These are phyloP conservation scores for Varanus salvator DNA, from an alignment of 2,113 vertebrate genomes.

Conservation along the genomic window DNA sequence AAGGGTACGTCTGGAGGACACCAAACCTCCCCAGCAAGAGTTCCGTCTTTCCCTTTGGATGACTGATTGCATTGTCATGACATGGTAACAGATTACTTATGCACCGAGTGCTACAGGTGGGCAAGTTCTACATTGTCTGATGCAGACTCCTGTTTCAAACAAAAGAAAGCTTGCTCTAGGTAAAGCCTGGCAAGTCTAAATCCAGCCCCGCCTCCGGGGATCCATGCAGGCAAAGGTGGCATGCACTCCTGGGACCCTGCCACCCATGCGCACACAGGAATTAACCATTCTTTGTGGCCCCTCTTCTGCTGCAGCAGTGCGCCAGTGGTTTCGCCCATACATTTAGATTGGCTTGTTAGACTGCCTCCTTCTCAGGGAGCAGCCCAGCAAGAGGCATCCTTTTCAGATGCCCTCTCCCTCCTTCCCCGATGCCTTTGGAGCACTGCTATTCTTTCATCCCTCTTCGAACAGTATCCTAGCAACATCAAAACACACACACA, in stretches of 20 bases:
- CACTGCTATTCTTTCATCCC: slow-evolving; percentile 53
- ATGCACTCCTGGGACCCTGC: background rate
- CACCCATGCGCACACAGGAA: background rate
- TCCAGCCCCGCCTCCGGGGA: no score
- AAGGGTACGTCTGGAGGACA: no score
- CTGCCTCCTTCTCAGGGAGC: slow-evolving; percentile 27
- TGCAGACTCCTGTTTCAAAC: no score
- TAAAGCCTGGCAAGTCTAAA: no score
- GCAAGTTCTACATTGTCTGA: no score
- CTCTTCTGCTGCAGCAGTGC: slow-evolving; percentile 5
- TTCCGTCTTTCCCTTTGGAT: no score
- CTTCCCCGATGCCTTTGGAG: slow-evolving; percentile 51
- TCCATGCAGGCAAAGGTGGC: no score
- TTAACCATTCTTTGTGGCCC: background rate
- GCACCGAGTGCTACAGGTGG: no score
- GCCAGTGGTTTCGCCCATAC: slow-evolving; percentile 19
- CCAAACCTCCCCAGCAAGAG: no score
- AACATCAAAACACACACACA: slow-evolving; percentile 13
- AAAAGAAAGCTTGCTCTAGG: no score
- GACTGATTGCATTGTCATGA: no score
- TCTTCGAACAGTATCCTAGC: slow-evolving; percentile 32
- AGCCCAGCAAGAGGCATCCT: slow-evolving; percentile 39
- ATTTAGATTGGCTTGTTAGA: slow-evolving; percentile 46
- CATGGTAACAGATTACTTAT: no score
- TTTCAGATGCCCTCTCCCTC: slow-evolving; percentile 38